Percentiles rank a stretch among this genome's conserved stretches.
phyloP scores from a whole-genome alignment of 2,113 vertebrate genomes.

The Donacobius atricapilla region DNA sequence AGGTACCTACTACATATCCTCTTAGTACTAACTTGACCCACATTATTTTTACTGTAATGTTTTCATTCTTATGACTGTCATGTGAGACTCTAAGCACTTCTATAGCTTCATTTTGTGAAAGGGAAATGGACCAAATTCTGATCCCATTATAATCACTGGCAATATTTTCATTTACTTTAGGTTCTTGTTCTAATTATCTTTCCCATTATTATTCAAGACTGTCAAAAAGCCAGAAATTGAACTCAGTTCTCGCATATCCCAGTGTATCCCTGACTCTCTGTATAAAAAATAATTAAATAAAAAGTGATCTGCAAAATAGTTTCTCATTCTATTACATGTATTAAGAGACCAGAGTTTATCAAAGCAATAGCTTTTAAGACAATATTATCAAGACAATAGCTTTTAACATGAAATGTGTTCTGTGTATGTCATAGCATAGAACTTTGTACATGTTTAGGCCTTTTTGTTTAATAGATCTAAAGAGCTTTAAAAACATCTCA shows the following conservation, averaged over 20 bases:
- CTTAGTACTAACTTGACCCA: neutral
- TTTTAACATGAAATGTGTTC: neutral
- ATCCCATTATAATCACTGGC: slow-evolving; percentile 4
- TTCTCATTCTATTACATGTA: neutral
- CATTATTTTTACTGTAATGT: neutral
- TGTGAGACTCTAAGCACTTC: neutral
- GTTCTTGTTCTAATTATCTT: slow-evolving; percentile 52
- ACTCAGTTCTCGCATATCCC: neutral
- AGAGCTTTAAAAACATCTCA: neutral
- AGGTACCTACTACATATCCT: neutral
- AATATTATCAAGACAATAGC: neutral
- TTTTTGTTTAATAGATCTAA: neutral
- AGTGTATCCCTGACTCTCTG: accelerated
- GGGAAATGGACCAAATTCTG: neutral
- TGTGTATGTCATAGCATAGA: neutral
- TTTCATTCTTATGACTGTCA: neutral
- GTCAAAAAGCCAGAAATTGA: slow-evolving; percentile 27
- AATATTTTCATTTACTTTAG: slow-evolving; percentile 30
- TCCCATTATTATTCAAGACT: slow-evolving; percentile 37
- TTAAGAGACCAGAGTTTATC: neutral
- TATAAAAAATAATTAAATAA: slow-evolving; percentile 14
- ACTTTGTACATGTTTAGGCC: neutral
- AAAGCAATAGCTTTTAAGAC: neutral
- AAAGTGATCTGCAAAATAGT: neutral
- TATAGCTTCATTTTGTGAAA: slow-evolving; percentile 17